A percentile compares a stretch with the other conserved stretches of the same genome.
These are phyloP conservation scores for Nilaparvata lugens DNA, from an alignment of 1,140 invertebrate species.

Conservation along the genomic window DNA sequence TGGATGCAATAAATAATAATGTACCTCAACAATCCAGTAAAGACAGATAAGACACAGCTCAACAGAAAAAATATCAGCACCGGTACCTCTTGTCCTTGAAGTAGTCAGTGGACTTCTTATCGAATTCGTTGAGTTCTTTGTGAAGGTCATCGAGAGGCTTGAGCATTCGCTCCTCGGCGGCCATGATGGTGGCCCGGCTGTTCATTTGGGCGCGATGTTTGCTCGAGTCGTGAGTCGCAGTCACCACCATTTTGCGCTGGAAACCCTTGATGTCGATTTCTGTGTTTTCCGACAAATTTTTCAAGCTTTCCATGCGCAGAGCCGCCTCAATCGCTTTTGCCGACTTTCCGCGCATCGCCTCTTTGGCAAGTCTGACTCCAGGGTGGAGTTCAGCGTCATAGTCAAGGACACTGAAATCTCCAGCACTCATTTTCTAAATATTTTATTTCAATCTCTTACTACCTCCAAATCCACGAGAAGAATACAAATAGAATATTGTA, in stretches of 20 bases:
- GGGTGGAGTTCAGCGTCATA: conserved; percentile 29
- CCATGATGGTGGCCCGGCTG: conserved; percentile 30
- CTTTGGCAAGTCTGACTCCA: conserved; percentile 40
- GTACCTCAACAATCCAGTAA: too few relatives aligned
- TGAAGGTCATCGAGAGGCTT: conserved; percentile 46
- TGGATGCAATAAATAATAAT: too few relatives aligned
- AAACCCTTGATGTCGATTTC: conserved; percentile 34
- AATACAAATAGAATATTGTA: too few relatives aligned
- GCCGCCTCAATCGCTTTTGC: conserved; percentile 59
- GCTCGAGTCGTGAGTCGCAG: conserved; percentile 31
- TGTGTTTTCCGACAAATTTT: conserved; percentile 41
- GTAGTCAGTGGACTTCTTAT: conserved; percentile 47
- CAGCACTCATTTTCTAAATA: not conserved
- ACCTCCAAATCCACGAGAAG: too few relatives aligned
- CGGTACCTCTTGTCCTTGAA: conserved; percentile 53
- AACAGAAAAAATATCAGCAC: too few relatives aligned
- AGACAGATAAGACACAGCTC: too few relatives aligned
- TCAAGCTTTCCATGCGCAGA: conserved; percentile 46
- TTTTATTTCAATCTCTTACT: too few relatives aligned
- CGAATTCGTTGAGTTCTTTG: conserved; percentile 49
- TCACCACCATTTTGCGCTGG: conserved; percentile 31
- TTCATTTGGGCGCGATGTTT: conserved; percentile 37
- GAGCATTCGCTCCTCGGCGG: conserved; percentile 43
- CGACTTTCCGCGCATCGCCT: conserved; percentile 54
- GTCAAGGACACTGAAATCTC: conserved; percentile 15